These are phyloP conservation scores for Apantesis nais DNA, from an alignment of 2,888 invertebrate genomes.

Conservation along the genomic window DNA sequence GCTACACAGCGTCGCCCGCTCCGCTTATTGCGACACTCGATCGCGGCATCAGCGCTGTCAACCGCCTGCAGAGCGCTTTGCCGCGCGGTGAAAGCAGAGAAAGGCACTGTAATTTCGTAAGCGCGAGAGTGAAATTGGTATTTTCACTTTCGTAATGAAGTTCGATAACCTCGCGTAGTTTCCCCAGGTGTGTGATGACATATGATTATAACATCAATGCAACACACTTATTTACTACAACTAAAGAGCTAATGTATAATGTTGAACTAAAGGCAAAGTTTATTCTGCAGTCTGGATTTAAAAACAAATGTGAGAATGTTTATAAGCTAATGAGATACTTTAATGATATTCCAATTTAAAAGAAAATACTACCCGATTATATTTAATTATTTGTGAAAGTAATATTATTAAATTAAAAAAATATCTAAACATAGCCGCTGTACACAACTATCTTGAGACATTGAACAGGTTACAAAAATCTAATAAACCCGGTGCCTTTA, in stretches of 20 bases:
- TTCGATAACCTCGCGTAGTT: constrained; percentile 65
- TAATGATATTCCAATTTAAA: neutral
- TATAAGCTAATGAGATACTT: neutral
- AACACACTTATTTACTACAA: neutral
- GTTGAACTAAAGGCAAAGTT: neutral
- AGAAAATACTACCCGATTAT: neutral
- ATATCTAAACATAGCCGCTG: neutral
- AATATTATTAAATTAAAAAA: neutral
- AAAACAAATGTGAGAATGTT: neutral
- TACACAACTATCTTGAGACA: neutral
- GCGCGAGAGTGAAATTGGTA: constrained; percentile 83
- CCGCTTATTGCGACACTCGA: constrained; percentile 72
- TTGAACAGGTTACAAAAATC: neutral
- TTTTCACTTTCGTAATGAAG: constrained; percentile 83
- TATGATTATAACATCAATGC: constrained; percentile 15
- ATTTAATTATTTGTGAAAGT: neutral
- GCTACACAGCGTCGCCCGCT: constrained; percentile 64
- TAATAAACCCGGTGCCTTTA: neutral
- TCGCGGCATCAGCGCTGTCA: constrained; percentile 50
- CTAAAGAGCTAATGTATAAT: neutral
- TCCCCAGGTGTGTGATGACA: constrained; percentile 41
- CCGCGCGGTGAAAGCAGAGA: constrained; percentile 81
- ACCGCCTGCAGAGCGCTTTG: constrained; percentile 37
- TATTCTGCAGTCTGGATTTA: neutral
- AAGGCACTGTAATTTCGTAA: constrained; percentile 81